Conservation (phyloP, 2,888 invertebrate species). For the Rotaria magnacalcarata region DNA sequence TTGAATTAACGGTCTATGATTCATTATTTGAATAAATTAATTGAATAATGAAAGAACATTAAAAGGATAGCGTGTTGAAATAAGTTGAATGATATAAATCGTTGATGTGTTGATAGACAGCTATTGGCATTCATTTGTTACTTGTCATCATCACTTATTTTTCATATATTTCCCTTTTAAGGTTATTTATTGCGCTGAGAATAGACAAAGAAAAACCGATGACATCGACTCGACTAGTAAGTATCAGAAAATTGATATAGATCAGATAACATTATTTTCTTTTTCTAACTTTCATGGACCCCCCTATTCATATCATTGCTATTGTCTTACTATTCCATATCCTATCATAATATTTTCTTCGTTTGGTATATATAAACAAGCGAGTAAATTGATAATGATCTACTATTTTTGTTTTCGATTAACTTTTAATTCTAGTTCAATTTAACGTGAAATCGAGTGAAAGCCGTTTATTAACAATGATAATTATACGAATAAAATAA, state of each 20-base stretch:
- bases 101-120: neutral
- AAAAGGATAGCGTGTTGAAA: too few relatives aligned
- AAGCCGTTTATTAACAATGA: neutral
- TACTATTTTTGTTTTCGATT: neutral
- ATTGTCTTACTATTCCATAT: neutral
- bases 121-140: neutral
- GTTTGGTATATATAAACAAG: neutral
- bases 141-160: neutral
- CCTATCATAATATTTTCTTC: neutral
- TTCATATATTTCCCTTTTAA: neutral
- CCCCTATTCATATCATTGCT: neutral
- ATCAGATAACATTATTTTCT: neutral
- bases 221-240: too few relatives aligned
- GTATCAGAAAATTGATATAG: too few relatives aligned
- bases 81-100: too few relatives aligned
- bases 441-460: neutral
- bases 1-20: too few relatives aligned
- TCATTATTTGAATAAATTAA: too few relatives aligned
- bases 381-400: neutral
- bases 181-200: neutral
- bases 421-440: neutral
- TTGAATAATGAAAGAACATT: too few relatives aligned
- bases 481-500: neutral
- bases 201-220: neutral
- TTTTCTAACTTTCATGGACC: neutral